Percentiles rank a stretch among this genome's conserved stretches.
Conservation (phyloP, 2,113 vertebrate species). For the Brevimyrus niger region DNA sequence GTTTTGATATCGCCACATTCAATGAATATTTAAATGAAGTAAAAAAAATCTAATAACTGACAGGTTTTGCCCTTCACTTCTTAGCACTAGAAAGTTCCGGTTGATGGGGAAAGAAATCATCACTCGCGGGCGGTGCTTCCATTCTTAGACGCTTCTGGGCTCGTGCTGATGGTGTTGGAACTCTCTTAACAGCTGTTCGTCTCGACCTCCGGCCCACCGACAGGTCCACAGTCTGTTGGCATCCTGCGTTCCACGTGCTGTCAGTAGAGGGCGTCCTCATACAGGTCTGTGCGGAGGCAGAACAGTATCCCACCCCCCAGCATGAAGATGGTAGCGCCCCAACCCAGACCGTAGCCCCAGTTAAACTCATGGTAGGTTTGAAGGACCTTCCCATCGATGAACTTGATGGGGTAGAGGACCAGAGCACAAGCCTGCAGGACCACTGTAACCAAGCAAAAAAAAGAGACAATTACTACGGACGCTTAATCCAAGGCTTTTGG, state of each 20-base stretch:
- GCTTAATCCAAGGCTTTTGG: not conserved
- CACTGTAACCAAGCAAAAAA: constrained; percentile 49
- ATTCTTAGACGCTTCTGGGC: not conserved
- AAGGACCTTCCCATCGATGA: constrained; percentile 64
- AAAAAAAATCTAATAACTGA: not conserved
- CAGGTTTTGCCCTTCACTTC: not conserved
- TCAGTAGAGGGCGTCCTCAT: constrained; percentile 65
- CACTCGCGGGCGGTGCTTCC: not conserved
- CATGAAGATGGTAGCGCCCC: constrained; percentile 75
- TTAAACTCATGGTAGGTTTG: constrained; percentile 75
- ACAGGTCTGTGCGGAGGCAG: constrained; percentile 66
- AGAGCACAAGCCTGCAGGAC: constrained; percentile 70
- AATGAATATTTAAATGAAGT: not conserved
- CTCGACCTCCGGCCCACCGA: constrained; percentile 22
- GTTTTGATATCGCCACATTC: constrained; percentile 10
- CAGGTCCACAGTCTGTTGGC: constrained; percentile 6
- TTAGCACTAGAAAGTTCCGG: not conserved
- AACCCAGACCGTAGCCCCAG: constrained; percentile 76
- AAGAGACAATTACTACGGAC: not conserved
- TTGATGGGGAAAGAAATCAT: not conserved
- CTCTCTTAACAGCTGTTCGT: constrained; percentile 30
- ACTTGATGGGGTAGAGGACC: constrained; percentile 73
- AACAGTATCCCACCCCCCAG: constrained; percentile 68
- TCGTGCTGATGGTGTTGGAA: too few species aligned
- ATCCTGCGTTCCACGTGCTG: not conserved